Evolutionary conservation across 2,888 invertebrate genomes (phyloP).

Genomic region (Tortrix viridana): DNA sequence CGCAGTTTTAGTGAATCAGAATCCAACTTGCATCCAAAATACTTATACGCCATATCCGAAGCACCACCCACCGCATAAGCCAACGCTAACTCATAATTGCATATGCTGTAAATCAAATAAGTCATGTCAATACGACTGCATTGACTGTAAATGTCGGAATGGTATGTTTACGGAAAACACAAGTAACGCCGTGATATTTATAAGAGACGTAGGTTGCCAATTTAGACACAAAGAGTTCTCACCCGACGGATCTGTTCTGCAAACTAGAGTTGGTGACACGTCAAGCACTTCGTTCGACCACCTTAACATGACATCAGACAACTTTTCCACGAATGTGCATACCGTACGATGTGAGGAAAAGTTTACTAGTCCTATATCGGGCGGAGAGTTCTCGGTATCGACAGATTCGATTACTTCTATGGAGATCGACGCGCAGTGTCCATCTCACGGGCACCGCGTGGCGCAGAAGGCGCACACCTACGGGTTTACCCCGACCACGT

Average conservation of each 20-base stretch:
- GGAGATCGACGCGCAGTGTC: conserved; percentile 56
- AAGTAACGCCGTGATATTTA: conserved; percentile 64
- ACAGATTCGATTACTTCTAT: conserved; percentile 55
- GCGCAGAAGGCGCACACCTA: conserved; percentile 39
- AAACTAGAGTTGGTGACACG: conserved; percentile 46
- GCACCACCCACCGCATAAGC: not conserved
- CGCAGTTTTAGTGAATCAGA: conserved; percentile 51
- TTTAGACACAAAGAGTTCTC: conserved; percentile 57
- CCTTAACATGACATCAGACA: conserved; percentile 51
- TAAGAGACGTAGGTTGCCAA: conserved; percentile 77
- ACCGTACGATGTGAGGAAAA: conserved; percentile 67
- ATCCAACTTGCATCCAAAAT: conserved; percentile 46
- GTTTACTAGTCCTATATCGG: conserved; percentile 57
- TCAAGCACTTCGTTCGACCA: conserved; percentile 61
- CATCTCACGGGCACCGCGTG: conserved; percentile 52
- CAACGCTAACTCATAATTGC: conserved; percentile 46
- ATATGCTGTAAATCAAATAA: conserved; percentile 56
- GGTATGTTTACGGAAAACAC: conserved; percentile 40
- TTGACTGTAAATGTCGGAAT: conserved; percentile 46
- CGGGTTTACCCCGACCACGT: conserved; percentile 52
- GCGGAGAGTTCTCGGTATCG: conserved; percentile 49
- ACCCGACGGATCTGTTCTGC: conserved; percentile 50
- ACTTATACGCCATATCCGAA: conserved; percentile 46
- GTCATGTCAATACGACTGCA: conserved; percentile 65
- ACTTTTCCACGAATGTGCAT: conserved; percentile 54